Evolutionary conservation across 2,113 vertebrate genomes (phyloP).

Genomic region (Piaya cayana): DNA sequence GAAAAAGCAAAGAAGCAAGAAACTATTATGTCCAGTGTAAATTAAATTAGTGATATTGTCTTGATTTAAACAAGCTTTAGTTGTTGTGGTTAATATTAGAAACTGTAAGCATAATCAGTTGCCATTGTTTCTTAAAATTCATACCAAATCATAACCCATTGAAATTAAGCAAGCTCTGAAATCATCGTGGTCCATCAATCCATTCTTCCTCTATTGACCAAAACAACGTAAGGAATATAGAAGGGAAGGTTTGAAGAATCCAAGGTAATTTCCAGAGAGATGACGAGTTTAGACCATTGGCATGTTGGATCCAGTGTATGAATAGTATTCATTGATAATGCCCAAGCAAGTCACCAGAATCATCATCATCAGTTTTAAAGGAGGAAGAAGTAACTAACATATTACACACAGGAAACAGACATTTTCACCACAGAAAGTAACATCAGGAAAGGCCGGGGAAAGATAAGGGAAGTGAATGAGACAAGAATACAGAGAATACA

Average conservation of each 20-base stretch:
- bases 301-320: not conserved
- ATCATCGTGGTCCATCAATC: slow-evolving; percentile 95
- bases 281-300: not conserved
- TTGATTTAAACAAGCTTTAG: not conserved
- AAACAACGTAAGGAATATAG: not conserved
- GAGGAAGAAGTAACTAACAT: slow-evolving; percentile 42
- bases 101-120: not conserved
- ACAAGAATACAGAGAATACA: not conserved
- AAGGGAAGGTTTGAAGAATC: slow-evolving; percentile 24
- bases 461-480: not conserved
- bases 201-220: slow-evolving; percentile 91
- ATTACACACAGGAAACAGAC: slow-evolving; percentile 37
- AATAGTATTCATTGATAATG: not conserved
- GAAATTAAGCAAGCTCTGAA: slow-evolving; percentile 99
- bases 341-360: slow-evolving; percentile 10
- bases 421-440: slow-evolving; percentile 23
- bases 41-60: not conserved
- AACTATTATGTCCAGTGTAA: not conserved
- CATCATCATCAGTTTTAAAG: slow-evolving; percentile 1
- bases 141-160: slow-evolving; percentile 99
- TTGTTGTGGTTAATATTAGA: not conserved
- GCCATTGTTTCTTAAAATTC: slow-evolving; percentile 22
- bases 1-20: not conserved
- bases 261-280: slow-evolving; percentile 30
- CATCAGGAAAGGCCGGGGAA: not conserved